Conservation (phyloP, 2,113 vertebrate species). For the Cisticola juncidis region DNA sequence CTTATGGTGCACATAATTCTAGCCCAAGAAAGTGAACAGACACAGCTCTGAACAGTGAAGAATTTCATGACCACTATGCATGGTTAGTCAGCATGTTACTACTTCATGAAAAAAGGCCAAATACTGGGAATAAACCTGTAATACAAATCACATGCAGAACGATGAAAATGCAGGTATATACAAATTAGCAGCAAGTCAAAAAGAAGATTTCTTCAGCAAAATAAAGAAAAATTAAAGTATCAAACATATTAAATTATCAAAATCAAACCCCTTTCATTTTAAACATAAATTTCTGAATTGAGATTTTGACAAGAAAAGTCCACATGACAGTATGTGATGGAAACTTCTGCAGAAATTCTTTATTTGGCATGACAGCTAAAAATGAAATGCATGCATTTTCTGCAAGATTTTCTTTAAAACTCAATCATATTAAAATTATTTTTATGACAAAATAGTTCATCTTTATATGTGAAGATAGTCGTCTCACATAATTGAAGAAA, state of each 20-base stretch:
- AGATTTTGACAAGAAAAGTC: neutral
- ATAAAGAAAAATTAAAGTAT: neutral
- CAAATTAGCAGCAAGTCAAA: neutral
- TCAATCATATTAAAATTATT: neutral
- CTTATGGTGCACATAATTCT: neutral
- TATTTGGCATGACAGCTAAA: neutral
- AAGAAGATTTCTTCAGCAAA: neutral
- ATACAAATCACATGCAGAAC: neutral
- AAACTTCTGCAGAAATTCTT: neutral
- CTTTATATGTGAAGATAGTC: neutral
- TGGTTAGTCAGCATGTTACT: neutral
- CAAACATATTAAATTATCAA: neutral
- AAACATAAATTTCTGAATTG: neutral
- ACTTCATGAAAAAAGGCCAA: neutral
- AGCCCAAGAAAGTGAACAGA: neutral
- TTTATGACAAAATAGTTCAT: neutral
- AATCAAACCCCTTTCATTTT: neutral
- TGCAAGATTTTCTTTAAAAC: neutral
- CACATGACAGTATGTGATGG: neutral
- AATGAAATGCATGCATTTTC: neutral
- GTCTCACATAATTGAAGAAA: neutral
- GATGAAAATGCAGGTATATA: rapidly evolving
- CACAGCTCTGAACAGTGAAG: neutral
- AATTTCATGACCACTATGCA: neutral
- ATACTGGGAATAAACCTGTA: neutral